Evolutionary conservation across 2,113 vertebrate species (phyloP).

Genomic region (Brachyhypopomus occidentalis): DNA sequence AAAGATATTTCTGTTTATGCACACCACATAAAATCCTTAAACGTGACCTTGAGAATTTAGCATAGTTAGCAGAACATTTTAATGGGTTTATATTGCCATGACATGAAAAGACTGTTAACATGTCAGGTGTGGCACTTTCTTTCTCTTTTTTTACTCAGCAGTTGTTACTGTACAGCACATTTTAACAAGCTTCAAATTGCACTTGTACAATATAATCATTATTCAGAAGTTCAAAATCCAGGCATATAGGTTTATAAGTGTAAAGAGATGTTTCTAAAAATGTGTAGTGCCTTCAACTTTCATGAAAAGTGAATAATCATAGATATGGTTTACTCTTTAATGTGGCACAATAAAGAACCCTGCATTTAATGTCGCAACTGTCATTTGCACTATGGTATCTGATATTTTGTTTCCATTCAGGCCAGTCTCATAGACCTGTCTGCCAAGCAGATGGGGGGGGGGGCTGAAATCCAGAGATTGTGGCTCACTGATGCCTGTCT

Average conservation of each 20-base stretch:
- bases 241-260: not conserved
- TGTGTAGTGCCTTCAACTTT: not conserved
- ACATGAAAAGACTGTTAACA: not conserved
- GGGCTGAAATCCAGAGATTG: conserved; percentile 8
- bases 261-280: not conserved
- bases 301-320: not conserved
- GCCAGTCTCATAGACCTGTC: not conserved
- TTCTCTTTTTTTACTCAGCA: conserved; percentile 12
- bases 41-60: conserved; percentile 35
- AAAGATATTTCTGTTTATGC: not conserved
- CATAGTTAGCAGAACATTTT: conserved; percentile 50
- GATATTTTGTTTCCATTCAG: not conserved
- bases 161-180: conserved; percentile 38
- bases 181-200: not conserved
- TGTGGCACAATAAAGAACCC: not conserved
- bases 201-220: conserved; percentile 3
- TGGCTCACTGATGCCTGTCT: not conserved
- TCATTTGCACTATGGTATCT: not conserved
- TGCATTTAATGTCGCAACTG: not conserved
- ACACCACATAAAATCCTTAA: not conserved
- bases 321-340: not conserved
- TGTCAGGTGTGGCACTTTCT: conserved; percentile 20
- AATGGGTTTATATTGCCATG: conserved; percentile 47
- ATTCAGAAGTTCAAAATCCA: not conserved
- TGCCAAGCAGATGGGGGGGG: not conserved